Conservation (phyloP, 2,888 invertebrate genomes). For the Pediacus dermestoides region DNA sequence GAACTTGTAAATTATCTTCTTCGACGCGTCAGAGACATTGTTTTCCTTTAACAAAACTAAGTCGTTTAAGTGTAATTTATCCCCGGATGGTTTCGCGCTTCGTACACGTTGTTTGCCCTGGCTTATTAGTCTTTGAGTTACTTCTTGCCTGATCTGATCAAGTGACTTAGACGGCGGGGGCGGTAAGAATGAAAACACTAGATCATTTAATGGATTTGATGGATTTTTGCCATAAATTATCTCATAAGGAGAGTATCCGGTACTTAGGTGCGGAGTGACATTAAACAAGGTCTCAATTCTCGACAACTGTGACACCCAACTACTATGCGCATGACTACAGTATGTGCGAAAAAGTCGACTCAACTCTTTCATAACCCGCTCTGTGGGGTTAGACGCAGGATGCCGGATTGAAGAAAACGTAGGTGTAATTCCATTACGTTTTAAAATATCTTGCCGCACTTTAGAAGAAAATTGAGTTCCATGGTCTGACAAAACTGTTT, state of each 20-base stretch:
- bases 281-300: constrained; percentile 13
- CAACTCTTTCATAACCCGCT: constrained; percentile 13
- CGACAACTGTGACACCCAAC: constrained; percentile 9
- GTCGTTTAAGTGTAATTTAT: constrained; percentile 6
- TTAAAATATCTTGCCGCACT: constrained; percentile 18
- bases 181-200: background rate
- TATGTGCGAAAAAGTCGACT: constrained; percentile 15
- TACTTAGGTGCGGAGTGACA: constrained; percentile 14
- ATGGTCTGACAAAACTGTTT: constrained; percentile 18
- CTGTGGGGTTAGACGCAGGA: constrained; percentile 19
- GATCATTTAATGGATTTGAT: background rate
- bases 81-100: background rate
- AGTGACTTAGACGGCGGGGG: background rate
- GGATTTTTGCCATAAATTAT: constrained; percentile 8
- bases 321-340: constrained; percentile 10
- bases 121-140: background rate
- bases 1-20: constrained; percentile 11
- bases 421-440: constrained; percentile 1
- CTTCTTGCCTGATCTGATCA: constrained; percentile 4
- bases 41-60: constrained; percentile 8
- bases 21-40: constrained; percentile 9
- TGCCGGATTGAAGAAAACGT: constrained; percentile 16
- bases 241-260: constrained; percentile 10
- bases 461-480: constrained; percentile 27
- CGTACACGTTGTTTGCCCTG: background rate